Conservation (phyloP, 2,113 vertebrate species). For the Cygnus atratus region DNA sequence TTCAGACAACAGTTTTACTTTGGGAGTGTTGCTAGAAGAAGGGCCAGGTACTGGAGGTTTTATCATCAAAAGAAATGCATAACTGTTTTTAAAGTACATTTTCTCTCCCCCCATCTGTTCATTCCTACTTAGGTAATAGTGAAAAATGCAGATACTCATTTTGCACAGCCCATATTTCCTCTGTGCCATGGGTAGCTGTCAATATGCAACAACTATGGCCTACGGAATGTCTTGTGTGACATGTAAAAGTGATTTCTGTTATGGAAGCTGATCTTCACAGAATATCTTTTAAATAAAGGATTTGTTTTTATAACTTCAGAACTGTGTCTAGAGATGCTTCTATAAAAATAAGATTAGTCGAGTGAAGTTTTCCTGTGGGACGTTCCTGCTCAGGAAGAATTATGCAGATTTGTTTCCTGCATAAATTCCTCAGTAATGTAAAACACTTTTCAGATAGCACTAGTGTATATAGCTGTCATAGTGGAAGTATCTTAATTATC, state of each 20-base stretch:
- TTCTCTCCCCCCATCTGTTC: neutral
- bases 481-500: neutral
- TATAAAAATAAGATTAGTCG: neutral
- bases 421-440: neutral
- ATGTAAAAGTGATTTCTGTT: neutral
- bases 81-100: neutral
- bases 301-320: slow-evolving; percentile 34
- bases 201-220: neutral
- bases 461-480: neutral
- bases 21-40: neutral
- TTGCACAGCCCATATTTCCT: neutral
- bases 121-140: neutral
- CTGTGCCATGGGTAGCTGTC: neutral
- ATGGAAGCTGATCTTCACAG: neutral
- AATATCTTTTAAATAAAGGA: slow-evolving; percentile 51
- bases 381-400: neutral
- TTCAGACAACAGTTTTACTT: neutral
- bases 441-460: neutral
- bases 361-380: neutral
- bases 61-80: neutral
- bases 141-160: neutral
- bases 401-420: neutral
- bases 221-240: neutral
- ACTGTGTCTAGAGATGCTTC: neutral
- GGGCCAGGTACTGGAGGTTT: neutral